Evolutionary conservation across 2,113 vertebrate species (phyloP), one percentile per base, ranked within the genome.

Genomic region (Carettochelys insculpta): DNA sequence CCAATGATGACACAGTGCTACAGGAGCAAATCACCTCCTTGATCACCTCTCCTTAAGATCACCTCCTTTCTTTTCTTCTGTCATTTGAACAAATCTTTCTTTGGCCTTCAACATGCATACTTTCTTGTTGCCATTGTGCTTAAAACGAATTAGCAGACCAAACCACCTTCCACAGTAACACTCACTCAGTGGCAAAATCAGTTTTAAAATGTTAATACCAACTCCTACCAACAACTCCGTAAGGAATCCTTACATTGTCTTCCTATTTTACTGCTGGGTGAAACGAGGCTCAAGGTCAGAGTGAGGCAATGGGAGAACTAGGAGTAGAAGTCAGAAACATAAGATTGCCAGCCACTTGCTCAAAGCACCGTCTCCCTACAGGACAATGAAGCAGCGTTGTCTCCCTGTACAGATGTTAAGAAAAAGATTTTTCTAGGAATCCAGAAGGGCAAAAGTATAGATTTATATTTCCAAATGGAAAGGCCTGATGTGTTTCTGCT

Each of bases 271-370:
- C 3, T 0, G 0, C 1, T 11, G 34, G 50, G 65, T 68, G 51
- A 77, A 56, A 68, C 1, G 82, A 92, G 77, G 75, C 38, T 27
- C 16, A 29, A 9, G 31, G 12, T 8, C 75, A 77, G 75, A 47
- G 8, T 11, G 16, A 48, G 75, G 20, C 16, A 19, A 48, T 41
- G 8, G 31, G 50, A 20, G 3, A 76, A 73, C 34, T 0, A 11
- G 1, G 16, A 77, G 54, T 53, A 13, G 34, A 11, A 65, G 50
- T 38, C 81, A 87, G 91, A 75, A 48, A 1, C 5, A n/a, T 25
- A n/a, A n/a, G 34, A 47, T 0, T 6, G 1, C 0, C 16, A 8
- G 54, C 29, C 0, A 2, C 29, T 34, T 3, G 34, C 1, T 1
- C 41, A 1, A 0, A 27, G 41, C 77, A 17, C 0, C 0, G 53